Base-by-base conservation (phyloP, 2,888 invertebrate species). In the Nomada lathburiana region DNA sequence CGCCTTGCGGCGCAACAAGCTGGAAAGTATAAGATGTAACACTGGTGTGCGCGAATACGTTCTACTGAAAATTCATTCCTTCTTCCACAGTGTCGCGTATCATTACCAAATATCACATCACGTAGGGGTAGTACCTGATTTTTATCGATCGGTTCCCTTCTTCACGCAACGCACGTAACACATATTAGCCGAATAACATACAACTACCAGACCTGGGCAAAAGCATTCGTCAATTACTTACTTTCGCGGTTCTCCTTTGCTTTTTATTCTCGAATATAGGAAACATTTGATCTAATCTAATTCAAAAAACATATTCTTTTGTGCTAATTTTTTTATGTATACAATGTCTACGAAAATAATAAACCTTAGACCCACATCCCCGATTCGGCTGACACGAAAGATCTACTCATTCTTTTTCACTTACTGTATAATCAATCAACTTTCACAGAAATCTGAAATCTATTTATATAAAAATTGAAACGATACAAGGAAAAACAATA, bases 21-120 rank as follows among this genome's bases (percentile, higher is more conserved):
- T 82, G 85, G 86, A 91, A 91, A 92, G 93, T 93, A 93, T 93
- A 93, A 93, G 93, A 92, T 93, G 93, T 92, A 93, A 93, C 92
- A 90, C 89, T 91, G 86, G 80, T 83, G 65, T 81, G 85, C 84
- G 85, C 89, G 85, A 83, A 74, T 72, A 62, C 65, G 42, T 73
- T 76, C 42, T 64, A 68, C n/a, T 26, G 50, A 36, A 63, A 75
- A 42, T 59, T 68, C 62, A n/a, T 70, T 47, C 53, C 69, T 52
- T 62, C 55, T 69, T 13, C 9, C 59, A 18, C 57, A 62, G 50
- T 71, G 60, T 23, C 29, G 70, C 36, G 16, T 70, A 69, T 52
- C 16, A 53, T 52, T 65, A 65, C 10, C 47, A 44, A 36, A 60
- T 71, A 60, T 59, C 47, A 60, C 42, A 68, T 20, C 55, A 76